A percentile compares a stretch with the other conserved stretches of the same genome.
Evolutionary conservation across 37 sponge, comb jelly and placozoan genomes (phyloP).

Genomic region (Geodia barretti): DNA sequence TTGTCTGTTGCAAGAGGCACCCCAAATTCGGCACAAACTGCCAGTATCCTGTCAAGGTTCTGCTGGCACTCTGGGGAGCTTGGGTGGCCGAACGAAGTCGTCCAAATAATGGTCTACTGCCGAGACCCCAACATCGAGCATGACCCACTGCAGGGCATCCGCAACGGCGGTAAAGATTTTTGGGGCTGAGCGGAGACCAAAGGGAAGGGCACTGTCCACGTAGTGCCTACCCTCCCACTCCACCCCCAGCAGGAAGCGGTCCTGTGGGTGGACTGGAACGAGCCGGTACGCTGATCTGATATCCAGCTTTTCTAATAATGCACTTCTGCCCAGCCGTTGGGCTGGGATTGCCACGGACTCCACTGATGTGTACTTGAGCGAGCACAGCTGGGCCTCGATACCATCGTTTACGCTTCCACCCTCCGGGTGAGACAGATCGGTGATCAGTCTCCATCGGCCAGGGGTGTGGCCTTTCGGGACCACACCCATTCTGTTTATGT

Average conservation of each 20-base stretch:
- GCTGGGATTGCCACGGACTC: slow-evolving; percentile 3
- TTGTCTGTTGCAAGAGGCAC: too few relatives aligned
- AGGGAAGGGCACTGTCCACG: slow-evolving; percentile 12
- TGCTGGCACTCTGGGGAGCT: too few relatives aligned
- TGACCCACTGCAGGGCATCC: slow-evolving; percentile 15
- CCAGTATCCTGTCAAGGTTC: too few relatives aligned
- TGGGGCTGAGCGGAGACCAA: slow-evolving; percentile 30
- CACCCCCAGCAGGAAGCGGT: slow-evolving; percentile 6
- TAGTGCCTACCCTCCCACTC: neutral
- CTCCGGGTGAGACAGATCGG: slow-evolving; percentile 23
- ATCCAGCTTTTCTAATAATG: slow-evolving; percentile 13
- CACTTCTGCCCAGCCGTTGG: slow-evolving; percentile 3
- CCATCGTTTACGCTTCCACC: slow-evolving; percentile 41
- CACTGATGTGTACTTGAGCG: slow-evolving; percentile 26
- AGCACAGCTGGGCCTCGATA: slow-evolving; percentile 8
- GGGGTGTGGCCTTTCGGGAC: slow-evolving; percentile 24
- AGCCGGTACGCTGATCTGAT: slow-evolving; percentile 9
- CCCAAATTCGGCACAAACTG: too few relatives aligned
- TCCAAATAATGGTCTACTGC: too few relatives aligned
- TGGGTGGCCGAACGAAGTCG: too few relatives aligned
- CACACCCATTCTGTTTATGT: slow-evolving; percentile 19
- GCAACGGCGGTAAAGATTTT: slow-evolving; percentile 34
- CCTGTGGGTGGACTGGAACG: slow-evolving; percentile 8
- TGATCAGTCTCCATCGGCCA: slow-evolving; percentile 14
- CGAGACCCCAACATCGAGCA: slow-evolving; percentile 1